Base-by-base conservation (phyloP, 1,140 invertebrate genomes). In the Chironomus striatipennis region DNA sequence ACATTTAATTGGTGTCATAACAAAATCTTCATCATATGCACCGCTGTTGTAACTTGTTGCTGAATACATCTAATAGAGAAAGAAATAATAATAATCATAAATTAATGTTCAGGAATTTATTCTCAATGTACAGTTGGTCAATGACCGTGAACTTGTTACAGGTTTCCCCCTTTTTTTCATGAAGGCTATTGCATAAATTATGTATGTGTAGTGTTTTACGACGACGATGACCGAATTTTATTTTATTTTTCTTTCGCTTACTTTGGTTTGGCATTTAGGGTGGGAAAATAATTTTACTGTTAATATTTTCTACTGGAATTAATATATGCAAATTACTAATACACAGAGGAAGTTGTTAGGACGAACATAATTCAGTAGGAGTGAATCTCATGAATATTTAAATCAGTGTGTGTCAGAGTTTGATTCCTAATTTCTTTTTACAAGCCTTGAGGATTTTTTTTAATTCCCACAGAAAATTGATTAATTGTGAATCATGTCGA, bases 131-230 rank as follows among this genome's bases (percentile, higher is more conserved):
- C 24, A 57, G 5, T 57, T n/a, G 47, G 12, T 57, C 47, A 57
- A n/a, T 57, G 47, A 57, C 47, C 47, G 47, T 57, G 47, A 57
- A 57, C 47, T 57, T 57, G 47, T n/a, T n/a, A n/a, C 47, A 57
- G 47, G 47, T n/a, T 57, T 57, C 47, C 12, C 47, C 47, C n/a
- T 57, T 57, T n/a, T n/a, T n/a, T 47, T 10, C 15, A 15, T 12
- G 47, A 57, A 5, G 5, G 47, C 47, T n/a, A 12, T 57, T 57
- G 47, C 47, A 57, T 57, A 57, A 57, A 57, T 57, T 57, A 57
- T 34, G 24, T 34, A 34, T 34, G 24, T 34, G 5, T 34, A 2
- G n/a, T 15, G 9, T 57, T 10, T 47, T 47, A 57, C n/a, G 47
- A 57, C n/a, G 47, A 57, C 12, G 47, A 1, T 57, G 47, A 57